phyloP scores from a whole-genome alignment of 23 tunicate genomes.

The Styela clava region DNA sequence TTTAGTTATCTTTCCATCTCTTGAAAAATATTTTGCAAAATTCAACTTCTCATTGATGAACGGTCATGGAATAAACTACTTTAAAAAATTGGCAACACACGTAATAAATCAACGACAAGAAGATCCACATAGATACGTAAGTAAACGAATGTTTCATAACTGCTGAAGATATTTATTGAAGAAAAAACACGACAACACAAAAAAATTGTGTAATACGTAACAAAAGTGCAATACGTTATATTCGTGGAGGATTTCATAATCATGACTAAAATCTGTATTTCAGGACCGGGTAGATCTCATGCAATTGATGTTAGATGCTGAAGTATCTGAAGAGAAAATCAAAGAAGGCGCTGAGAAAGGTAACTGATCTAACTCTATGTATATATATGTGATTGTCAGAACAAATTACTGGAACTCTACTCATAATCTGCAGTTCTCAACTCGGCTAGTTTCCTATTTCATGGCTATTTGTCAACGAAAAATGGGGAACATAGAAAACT shows the following conservation, averaged over 20 bases:
- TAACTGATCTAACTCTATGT: background rate
- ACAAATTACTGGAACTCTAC: no score
- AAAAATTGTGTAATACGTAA: no score
- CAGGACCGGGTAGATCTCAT: constrained; percentile 50
- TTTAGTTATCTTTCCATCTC: constrained; percentile 13
- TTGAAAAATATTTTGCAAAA: background rate
- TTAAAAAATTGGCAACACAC: constrained; percentile 20
- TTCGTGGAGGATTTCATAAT: no score
- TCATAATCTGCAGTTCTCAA: no score
- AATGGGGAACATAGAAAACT: no score
- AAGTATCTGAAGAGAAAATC: constrained; percentile 46
- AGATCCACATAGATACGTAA: background rate
- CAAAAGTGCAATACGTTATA: no score
- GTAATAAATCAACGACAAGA: constrained; percentile 28
- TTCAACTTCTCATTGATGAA: background rate
- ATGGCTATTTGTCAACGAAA: no score
- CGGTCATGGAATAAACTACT: constrained; percentile 3
- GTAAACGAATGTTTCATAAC: background rate
- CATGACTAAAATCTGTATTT: no score
- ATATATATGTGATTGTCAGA: no score
- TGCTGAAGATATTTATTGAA: no score
- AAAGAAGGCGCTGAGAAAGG: constrained; percentile 40
- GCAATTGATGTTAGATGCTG: constrained; percentile 58
- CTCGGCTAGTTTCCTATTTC: no score
- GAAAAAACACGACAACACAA: no score